These are phyloP conservation scores for Dryobates pubescens DNA, from an alignment of 2,797 vertebrate genomes.

Conservation along the genomic window DNA sequence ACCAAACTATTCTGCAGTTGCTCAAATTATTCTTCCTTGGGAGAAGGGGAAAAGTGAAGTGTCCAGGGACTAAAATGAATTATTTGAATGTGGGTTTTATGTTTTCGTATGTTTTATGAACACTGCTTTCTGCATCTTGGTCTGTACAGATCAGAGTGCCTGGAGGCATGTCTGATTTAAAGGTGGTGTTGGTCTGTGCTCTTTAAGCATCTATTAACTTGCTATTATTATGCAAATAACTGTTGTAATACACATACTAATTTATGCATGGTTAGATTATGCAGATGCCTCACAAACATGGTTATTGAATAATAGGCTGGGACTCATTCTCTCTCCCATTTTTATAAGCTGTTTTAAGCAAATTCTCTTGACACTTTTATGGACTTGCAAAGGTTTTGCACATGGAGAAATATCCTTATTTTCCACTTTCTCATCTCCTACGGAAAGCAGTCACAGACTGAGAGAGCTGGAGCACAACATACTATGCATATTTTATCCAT, in stretches of 20 bases:
- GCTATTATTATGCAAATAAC: slow-evolving; percentile 99
- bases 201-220: slow-evolving; percentile 99
- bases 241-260: slow-evolving; percentile 99
- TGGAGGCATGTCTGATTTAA: slow-evolving; percentile 97
- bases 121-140: slow-evolving; percentile 71
- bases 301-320: slow-evolving; percentile 84
- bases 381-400: slow-evolving; percentile 57
- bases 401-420: background rate
- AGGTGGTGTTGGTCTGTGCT: slow-evolving; percentile 96
- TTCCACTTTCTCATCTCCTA: background rate
- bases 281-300: slow-evolving; percentile 86
- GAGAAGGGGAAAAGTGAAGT: slow-evolving; percentile 17
- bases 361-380: slow-evolving; percentile 65
- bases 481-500: background rate
- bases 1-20: slow-evolving; percentile 48
- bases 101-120: slow-evolving; percentile 64
- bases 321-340: slow-evolving; percentile 69
- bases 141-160: slow-evolving; percentile 85
- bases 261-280: slow-evolving; percentile 96
- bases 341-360: slow-evolving; percentile 71
- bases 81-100: slow-evolving; percentile 59
- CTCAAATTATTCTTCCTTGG: slow-evolving; percentile 62
- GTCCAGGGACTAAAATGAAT: slow-evolving; percentile 69
- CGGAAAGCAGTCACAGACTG: background rate
- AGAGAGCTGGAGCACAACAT: background rate